Evolutionary conservation across 2,888 invertebrate genomes (phyloP), one percentile per base, ranked within the genome.

Genomic region (Unio pictorum): DNA sequence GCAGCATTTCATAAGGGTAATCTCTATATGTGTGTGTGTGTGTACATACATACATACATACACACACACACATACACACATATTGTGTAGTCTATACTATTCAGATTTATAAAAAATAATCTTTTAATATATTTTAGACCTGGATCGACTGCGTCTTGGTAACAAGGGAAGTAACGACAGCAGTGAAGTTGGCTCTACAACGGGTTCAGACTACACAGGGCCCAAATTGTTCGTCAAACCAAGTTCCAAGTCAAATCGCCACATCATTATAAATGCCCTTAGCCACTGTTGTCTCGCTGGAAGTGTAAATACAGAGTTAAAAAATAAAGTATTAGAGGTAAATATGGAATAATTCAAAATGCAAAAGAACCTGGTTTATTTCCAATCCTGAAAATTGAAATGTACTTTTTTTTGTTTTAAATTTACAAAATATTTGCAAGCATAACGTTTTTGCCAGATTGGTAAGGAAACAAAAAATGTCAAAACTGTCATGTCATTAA

Each of bases 281-380:
- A 98, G 98, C 90, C 98, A 98, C 91, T 97, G 98, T 91, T 98
- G 99, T 81, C 96, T 99, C 90, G 99, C 99, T 23, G 99, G 99
- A 79, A 96, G 94, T 28, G 99, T 99, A 58, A 99, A 99, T 91
- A 94, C 94, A 78, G 97, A 97, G 87, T 95, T 95, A 59, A 98
- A 98, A 91, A 94, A 95, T 81, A 94, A 96, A 83, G 98, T 98
- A 64, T 92, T 98, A 67, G 97, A 98, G 85, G 91, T 90, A 73
- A 74, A 81, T 73, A 17, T n/a, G 28, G 45, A 34, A 30, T 18
- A n/a, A 55, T 45, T 45, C 11, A 45, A 23, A 26, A 59, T 59
- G 59, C 26, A n/a, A 8, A 11, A 59, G 15, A n/a, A 26, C 26
- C 59, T 23, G 45, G 11, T 45, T 15, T 45, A 3, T 45, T 45